Evolutionary conservation across 2,113 vertebrate genomes (phyloP).

Genomic region (Eurypyga helias): DNA sequence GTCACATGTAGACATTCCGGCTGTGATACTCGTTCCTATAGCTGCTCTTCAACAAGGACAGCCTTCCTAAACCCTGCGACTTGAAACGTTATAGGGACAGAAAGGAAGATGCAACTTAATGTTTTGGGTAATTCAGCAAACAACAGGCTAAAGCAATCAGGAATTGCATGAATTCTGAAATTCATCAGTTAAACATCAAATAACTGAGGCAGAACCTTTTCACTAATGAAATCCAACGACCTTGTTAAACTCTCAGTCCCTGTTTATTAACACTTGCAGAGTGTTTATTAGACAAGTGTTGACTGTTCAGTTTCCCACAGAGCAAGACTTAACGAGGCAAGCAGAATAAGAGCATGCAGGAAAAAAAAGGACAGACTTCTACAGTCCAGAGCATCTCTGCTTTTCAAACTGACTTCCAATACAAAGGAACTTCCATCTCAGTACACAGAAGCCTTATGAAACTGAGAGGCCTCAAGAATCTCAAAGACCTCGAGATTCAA

Average conservation of each 20-base stretch:
- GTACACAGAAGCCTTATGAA: background rate
- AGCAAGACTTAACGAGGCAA: background rate
- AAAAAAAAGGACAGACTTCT: background rate
- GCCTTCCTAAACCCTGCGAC: background rate
- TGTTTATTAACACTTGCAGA: background rate
- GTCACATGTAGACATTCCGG: background rate
- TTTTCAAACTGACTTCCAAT: background rate
- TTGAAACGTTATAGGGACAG: background rate
- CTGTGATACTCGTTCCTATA: background rate
- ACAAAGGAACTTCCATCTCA: background rate
- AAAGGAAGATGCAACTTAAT: background rate
- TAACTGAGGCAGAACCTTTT: background rate
- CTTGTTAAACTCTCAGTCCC: background rate
- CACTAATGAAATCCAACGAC: background rate
- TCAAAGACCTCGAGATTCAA: background rate
- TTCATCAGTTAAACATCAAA: background rate
- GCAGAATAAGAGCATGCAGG: rapidly evolving
- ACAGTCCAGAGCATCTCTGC: background rate
- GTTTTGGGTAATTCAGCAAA: background rate
- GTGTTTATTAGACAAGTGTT: background rate
- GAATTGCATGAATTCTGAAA: background rate
- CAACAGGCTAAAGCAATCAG: background rate
- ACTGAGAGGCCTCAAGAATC: background rate
- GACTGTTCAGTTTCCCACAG: background rate
- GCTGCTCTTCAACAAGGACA: background rate